Base-by-base conservation (phyloP, 1,140 invertebrate species). In the Drosophila fuyamai region DNA sequence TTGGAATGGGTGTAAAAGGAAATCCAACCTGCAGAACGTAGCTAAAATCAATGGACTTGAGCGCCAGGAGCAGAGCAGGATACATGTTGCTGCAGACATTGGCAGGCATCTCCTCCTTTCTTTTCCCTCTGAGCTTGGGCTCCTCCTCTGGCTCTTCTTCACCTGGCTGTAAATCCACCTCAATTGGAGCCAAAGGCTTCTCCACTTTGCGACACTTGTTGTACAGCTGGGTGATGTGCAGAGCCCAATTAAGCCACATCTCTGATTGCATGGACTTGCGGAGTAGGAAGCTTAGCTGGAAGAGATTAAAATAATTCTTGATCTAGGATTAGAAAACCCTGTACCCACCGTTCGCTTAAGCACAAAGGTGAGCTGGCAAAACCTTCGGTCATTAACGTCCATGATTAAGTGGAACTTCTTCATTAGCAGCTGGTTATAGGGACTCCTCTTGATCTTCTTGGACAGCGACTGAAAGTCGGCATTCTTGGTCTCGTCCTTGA, bases 51-150 rank as follows among this genome's bases (percentile, higher is more conserved):
- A 95, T 93, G 54, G 93, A 93, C 61, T 93, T 94, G 14, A 94
- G 72, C 0, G 93, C 93, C 78, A 94, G 93, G 13, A 94, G 70
- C 57, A 95, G 92, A 23, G 93, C 92, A 4, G 94, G 94, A 76
- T 93, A 95, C 65, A 94, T 94, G 60, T 95, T 95, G 51, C 92
- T 93, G 66, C 93, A 94, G 13, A 94, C 90, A 74, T 92, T 90
- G 40, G 88, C 83, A 47, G 82, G 86, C 62, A 81, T 83, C 59
- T 90, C 76, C 66, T 82, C 81, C 58, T 91, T 89, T 14, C 76
- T 62, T 46, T 86, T 91, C 41, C 79, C 77, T 10, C 81, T 62
- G 10, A 89, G 4, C 46, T 78, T 83, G 7, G 74, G 78, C 36
- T 86, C 85, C 27, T 68, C 82, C 7, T 53, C 70, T 6, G 46